These are phyloP conservation scores for Acanthaster planci DNA, from an alignment of 35 echinoderm and acorn worm genomes.

Conservation along the genomic window DNA sequence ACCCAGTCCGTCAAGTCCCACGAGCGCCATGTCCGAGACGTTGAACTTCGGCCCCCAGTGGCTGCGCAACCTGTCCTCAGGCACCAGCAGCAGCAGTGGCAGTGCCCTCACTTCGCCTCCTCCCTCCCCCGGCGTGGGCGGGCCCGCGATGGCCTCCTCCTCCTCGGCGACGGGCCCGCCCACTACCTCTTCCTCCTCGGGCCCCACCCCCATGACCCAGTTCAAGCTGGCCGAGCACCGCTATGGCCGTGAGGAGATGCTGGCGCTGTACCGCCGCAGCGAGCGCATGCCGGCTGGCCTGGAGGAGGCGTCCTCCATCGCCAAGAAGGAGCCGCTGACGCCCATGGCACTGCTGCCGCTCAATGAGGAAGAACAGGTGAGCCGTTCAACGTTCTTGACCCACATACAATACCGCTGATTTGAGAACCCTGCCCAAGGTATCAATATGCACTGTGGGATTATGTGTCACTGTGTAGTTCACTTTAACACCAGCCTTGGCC, in stretches of 20 bases:
- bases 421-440: no score
- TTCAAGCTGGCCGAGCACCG: conserved; percentile 98
- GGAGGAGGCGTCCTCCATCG: conserved; percentile 79
- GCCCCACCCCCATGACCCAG: conserved; percentile 43
- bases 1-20: neutral
- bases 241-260: conserved; percentile 93
- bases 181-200: conserved; percentile 16
- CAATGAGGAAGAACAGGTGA: conserved; percentile 95
- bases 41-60: conserved; percentile 98
- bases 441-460: no score
- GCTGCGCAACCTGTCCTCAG: conserved; percentile 86
- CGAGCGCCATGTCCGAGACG: conserved; percentile 88
- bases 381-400: no score
- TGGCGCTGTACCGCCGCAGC: conserved; percentile 82
- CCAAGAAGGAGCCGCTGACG: conserved; percentile 76
- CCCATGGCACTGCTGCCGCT: conserved; percentile 84
- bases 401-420: no score
- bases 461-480: no score
- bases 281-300: conserved; percentile 69
- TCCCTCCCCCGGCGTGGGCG: conserved; percentile 16
- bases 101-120: conserved; percentile 27
- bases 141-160: neutral
- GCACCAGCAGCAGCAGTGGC: conserved; percentile 44
- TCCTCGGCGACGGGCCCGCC: conserved; percentile 18
- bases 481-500: no score